These are phyloP conservation scores for Tichodroma muraria DNA, from an alignment of 2,113 vertebrate genomes.

Conservation along the genomic window DNA sequence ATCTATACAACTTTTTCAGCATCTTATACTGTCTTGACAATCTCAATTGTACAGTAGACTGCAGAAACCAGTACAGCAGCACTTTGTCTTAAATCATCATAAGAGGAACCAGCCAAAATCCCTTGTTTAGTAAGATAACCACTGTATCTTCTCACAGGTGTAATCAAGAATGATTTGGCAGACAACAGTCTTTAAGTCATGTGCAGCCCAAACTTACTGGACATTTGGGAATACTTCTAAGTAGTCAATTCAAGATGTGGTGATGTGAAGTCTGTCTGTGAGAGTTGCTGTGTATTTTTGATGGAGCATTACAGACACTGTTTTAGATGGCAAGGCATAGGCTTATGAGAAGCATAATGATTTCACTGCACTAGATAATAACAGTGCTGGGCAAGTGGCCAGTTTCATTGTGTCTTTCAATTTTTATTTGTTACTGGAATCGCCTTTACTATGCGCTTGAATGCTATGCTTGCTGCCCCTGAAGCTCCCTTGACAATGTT, in stretches of 20 bases:
- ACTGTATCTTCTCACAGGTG: background rate
- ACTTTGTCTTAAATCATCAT: background rate
- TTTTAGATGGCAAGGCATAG: background rate
- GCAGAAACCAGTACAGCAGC: background rate
- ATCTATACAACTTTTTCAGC: slow-evolving; percentile 15
- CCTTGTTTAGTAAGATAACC: background rate
- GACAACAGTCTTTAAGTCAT: background rate
- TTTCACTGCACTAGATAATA: background rate
- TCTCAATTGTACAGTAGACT: background rate
- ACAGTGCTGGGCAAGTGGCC: background rate
- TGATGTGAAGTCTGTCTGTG: background rate
- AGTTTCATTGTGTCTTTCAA: background rate
- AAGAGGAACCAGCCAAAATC: background rate
- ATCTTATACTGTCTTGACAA: slow-evolving; percentile 15
- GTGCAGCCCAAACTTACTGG: background rate
- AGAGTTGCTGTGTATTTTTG: background rate
- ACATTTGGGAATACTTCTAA: background rate
- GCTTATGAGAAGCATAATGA: background rate
- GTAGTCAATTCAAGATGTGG: background rate
- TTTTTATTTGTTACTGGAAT: background rate
- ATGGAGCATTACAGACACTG: background rate
- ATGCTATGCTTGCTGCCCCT: background rate
- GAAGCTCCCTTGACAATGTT: background rate
- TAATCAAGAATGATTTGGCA: background rate
- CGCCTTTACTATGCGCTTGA: background rate